These are phyloP conservation scores for Cyprinodon diabolis DNA, from an alignment of 2,797 vertebrate genomes.

Conservation along the genomic window DNA sequence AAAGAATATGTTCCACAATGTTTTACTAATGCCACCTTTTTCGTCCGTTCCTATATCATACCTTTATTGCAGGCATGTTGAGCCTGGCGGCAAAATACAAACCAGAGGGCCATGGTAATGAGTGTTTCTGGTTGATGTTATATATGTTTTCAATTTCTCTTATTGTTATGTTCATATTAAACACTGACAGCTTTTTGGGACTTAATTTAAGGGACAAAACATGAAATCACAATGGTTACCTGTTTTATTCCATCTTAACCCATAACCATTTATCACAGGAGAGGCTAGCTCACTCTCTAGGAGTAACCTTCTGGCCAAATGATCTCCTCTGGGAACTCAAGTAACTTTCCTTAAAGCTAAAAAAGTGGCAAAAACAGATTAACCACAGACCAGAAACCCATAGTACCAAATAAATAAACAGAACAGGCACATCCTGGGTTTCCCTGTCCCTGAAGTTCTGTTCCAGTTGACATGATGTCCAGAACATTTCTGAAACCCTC, in stretches of 20 bases:
- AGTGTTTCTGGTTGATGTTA: slow-evolving; percentile 53
- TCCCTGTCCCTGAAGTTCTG: background rate
- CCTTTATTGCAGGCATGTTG: slow-evolving; percentile 17
- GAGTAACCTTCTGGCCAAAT: background rate
- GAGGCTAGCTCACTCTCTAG: background rate
- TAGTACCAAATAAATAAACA: slow-evolving; percentile 1
- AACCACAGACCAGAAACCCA: background rate
- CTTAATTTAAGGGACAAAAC: background rate
- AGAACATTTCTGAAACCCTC: background rate
- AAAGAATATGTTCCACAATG: slow-evolving; percentile 35
- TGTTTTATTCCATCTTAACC: background rate
- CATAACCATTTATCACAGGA: background rate
- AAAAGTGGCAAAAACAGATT: background rate
- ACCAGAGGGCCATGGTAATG: slow-evolving; percentile 16
- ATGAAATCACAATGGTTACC: background rate
- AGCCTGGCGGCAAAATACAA: background rate
- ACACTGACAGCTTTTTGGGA: background rate
- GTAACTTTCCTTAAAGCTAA: background rate
- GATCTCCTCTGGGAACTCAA: background rate
- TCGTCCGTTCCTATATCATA: slow-evolving; percentile 9
- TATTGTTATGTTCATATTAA: background rate
- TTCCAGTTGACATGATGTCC: background rate
- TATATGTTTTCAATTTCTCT: background rate
- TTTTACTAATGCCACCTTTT: slow-evolving; percentile 37
- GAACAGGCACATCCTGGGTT: background rate